phyloP scores from a whole-genome alignment of 92 coral and sea anemone genomes.

The Blastomussa wellsi region DNA sequence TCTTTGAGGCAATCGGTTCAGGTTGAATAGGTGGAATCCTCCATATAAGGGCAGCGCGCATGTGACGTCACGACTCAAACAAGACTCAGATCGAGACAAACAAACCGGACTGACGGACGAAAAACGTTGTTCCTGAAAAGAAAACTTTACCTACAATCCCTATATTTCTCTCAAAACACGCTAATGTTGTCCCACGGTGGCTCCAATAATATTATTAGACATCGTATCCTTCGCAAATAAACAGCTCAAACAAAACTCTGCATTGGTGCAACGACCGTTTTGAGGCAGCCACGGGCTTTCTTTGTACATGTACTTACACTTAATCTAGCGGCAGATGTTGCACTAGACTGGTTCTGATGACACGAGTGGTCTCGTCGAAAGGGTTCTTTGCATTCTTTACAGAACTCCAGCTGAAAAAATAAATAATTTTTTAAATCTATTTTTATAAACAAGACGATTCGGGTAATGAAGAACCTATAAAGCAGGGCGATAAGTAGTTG shows the following conservation, averaged over 20 bases:
- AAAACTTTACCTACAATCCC: too few species aligned
- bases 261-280: background rate
- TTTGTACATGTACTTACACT: slow-evolving; percentile 55
- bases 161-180: too few species aligned
- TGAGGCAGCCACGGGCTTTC: background rate
- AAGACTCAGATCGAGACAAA: too few species aligned
- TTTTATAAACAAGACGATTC: background rate
- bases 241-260: background rate
- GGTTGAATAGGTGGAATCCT: too few species aligned
- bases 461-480: background rate
- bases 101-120: too few species aligned
- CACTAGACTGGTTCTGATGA: slow-evolving; percentile 25
- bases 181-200: too few species aligned
- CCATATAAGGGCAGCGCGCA: too few species aligned
- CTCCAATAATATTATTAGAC: too few species aligned
- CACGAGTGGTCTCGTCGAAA: slow-evolving; percentile 77
- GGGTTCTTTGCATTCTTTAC: slow-evolving; percentile 82
- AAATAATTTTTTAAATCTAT: background rate
- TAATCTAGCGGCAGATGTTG: slow-evolving; percentile 50
- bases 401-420: slow-evolving; percentile 73
- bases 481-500: background rate
- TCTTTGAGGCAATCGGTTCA: too few species aligned
- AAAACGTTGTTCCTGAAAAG: too few species aligned
- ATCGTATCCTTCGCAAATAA: too few species aligned
- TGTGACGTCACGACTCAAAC: too few species aligned